Conservation (phyloP, 30 jellyfish, hydroid and myxozoan genomes). For the Hydractinia symbiolongicarpus region DNA sequence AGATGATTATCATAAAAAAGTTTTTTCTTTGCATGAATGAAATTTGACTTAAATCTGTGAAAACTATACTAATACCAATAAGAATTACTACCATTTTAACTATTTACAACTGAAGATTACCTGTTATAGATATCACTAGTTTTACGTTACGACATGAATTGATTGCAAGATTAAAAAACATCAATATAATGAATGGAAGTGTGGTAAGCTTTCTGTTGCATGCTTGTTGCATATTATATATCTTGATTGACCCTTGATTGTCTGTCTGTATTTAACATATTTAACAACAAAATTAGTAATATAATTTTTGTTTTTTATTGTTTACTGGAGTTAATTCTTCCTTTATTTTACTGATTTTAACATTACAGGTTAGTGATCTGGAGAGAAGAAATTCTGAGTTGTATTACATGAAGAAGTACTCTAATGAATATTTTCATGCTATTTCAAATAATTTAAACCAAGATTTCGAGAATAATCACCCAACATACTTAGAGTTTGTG, state of each 20-base stretch:
- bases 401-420: conserved; percentile 47
- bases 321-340: background rate
- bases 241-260: background rate
- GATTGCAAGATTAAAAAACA: conserved; percentile 47
- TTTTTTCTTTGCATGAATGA: no score
- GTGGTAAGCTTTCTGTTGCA: conserved; percentile 26
- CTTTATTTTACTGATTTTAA: background rate
- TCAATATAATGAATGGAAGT: conserved; percentile 49
- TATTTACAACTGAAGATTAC: no score
- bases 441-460: conserved; percentile 15
- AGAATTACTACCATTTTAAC: no score
- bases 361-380: conserved; percentile 37
- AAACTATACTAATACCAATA: no score
- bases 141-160: conserved; percentile 53
- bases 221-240: background rate
- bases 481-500: conserved; percentile 36
- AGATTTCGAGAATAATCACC: conserved; percentile 39
- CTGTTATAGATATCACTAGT: conserved; percentile 35
- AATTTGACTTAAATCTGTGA: no score
- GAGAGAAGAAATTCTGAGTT: conserved; percentile 74
- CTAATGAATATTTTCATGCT: conserved; percentile 31
- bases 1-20: no score
- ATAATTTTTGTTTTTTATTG: background rate
- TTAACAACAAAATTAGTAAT: background rate
- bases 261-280: background rate